Conservation (phyloP, 2,888 invertebrate genomes). For the Hyppa rectilinea region DNA sequence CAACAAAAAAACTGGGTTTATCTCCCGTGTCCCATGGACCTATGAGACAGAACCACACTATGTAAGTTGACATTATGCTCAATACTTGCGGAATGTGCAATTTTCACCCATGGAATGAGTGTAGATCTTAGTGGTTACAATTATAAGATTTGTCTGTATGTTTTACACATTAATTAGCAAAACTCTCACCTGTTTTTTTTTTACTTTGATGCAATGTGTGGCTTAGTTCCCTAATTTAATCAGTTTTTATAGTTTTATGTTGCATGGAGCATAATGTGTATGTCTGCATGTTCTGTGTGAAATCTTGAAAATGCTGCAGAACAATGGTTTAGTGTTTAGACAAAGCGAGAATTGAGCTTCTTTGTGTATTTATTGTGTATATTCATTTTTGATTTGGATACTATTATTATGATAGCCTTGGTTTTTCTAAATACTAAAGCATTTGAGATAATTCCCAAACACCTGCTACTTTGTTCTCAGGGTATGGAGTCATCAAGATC, state of each 20-base stretch:
- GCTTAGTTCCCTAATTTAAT: background rate
- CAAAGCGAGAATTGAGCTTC: background rate
- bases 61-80: slow-evolving; percentile 37
- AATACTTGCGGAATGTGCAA: slow-evolving; percentile 9
- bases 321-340: background rate
- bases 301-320: background rate
- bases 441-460: background rate
- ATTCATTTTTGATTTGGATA: background rate
- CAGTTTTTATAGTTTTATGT: slow-evolving; percentile 4
- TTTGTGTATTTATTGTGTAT: slow-evolving; percentile 12
- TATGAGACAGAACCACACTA: slow-evolving; percentile 37
- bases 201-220: background rate
- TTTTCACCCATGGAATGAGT: background rate
- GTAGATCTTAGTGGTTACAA: slow-evolving; percentile 19
- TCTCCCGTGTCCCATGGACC: slow-evolving; percentile 51
- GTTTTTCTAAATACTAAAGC: background rate
- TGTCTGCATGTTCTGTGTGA: background rate
- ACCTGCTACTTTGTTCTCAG: slow-evolving; percentile 28
- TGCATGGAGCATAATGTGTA: slow-evolving; percentile 24
- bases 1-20: slow-evolving; percentile 41
- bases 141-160: background rate
- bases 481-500: slow-evolving; percentile 54
- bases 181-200: slow-evolving; percentile 2
- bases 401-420: background rate
- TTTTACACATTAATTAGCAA: background rate